These are phyloP conservation scores for Schizotus pectinicornis DNA, from an alignment of 2,888 invertebrate genomes.

Conservation along the genomic window DNA sequence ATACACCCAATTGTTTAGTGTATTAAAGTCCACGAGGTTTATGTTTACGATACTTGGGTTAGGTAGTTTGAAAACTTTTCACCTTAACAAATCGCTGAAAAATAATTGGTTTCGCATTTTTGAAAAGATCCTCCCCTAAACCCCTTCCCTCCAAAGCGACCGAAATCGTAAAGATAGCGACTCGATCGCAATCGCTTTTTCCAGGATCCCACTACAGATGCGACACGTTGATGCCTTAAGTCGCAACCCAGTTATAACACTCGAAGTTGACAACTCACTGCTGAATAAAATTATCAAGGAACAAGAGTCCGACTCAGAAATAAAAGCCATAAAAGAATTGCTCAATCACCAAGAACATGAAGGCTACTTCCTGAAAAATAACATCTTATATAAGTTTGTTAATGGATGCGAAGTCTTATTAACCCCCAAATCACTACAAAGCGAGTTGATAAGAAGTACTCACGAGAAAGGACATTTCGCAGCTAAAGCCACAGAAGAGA, in stretches of 20 bases:
- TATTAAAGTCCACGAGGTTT: too few relatives aligned
- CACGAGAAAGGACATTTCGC: conserved; percentile 53
- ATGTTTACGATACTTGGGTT: too few relatives aligned
- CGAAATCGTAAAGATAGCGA: too few relatives aligned
- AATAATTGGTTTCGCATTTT: too few relatives aligned
- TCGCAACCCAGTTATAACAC: conserved; percentile 29
- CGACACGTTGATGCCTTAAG: conserved; percentile 43
- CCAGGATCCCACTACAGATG: too few relatives aligned
- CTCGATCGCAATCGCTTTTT: too few relatives aligned
- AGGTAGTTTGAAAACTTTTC: too few relatives aligned
- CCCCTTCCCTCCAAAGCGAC: too few relatives aligned
- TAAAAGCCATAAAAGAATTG: conserved; percentile 25
- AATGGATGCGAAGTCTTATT: conserved; percentile 33
- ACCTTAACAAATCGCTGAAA: too few relatives aligned
- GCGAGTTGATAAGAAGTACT: conserved; percentile 46
- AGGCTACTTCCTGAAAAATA: background rate
- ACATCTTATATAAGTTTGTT: conserved; percentile 36
- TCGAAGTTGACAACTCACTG: conserved; percentile 4
- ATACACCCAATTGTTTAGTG: too few relatives aligned
- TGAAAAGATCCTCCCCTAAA: too few relatives aligned
- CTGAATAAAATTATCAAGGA: conserved; percentile 10
- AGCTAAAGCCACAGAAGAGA: conserved; percentile 32
- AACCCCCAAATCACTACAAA: conserved; percentile 48
- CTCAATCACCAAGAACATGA: background rate
- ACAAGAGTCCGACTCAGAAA: conserved; percentile 21